Percentiles rank a stretch among this genome's conserved stretches.
Conservation (phyloP, 2,888 invertebrate species). For the Phoenoteleia sp. region DNA sequence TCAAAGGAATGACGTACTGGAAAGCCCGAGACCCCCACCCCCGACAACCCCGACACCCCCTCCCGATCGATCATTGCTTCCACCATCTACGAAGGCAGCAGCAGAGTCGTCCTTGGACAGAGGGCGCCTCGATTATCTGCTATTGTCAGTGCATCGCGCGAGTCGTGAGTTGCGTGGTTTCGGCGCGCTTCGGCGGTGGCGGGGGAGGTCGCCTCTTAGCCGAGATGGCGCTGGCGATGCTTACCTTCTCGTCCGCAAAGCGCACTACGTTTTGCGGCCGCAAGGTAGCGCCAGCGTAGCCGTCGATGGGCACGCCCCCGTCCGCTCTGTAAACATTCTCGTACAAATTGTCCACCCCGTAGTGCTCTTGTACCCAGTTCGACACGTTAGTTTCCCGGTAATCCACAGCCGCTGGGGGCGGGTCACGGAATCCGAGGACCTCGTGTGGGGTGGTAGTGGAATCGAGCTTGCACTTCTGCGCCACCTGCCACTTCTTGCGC, state of each 20-base stretch:
- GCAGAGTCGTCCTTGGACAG: slow-evolving; percentile 82
- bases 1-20: no score
- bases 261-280: slow-evolving; percentile 80
- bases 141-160: slow-evolving; percentile 86
- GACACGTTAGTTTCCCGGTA: slow-evolving; percentile 95
- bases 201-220: slow-evolving; percentile 94
- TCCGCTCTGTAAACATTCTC: slow-evolving; percentile 91
- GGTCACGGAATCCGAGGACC: slow-evolving; percentile 96
- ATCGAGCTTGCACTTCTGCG: slow-evolving; percentile 96
- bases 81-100: slow-evolving; percentile 85
- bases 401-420: slow-evolving; percentile 90
- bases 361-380: slow-evolving; percentile 96
- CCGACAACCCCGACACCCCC: background rate
- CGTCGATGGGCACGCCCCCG: slow-evolving; percentile 86
- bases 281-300: slow-evolving; percentile 85
- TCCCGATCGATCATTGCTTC: slow-evolving; percentile 79
- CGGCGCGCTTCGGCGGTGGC: slow-evolving; percentile 96
- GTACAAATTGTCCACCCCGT: slow-evolving; percentile 91
- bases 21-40: no score
- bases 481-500: slow-evolving; percentile 97
- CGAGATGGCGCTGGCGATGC: slow-evolving; percentile 83
- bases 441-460: slow-evolving; percentile 96
- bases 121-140: slow-evolving; percentile 83
- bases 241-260: slow-evolving; percentile 84
- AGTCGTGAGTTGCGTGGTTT: slow-evolving; percentile 93